Percentiles rank a stretch among this genome's conserved stretches.
Conservation (phyloP, 1,140 invertebrate genomes). For the Scaptomyza pallida region DNA sequence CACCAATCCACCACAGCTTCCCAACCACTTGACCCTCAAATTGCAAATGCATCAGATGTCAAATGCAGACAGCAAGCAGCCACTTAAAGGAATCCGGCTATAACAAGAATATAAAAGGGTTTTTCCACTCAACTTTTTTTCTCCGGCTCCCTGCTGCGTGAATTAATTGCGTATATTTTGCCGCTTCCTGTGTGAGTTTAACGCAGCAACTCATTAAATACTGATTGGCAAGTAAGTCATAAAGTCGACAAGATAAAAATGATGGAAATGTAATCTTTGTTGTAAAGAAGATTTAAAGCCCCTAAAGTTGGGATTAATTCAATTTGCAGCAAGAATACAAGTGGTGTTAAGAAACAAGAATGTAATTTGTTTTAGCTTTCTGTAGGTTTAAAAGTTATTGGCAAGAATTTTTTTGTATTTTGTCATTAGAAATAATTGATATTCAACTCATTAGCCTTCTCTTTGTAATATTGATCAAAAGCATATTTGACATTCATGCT, state of each 20-base stretch:
- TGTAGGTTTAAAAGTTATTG: too few relatives aligned
- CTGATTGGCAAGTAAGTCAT: constrained; percentile 46
- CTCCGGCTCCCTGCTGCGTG: constrained; percentile 1
- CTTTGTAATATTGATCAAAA: not conserved
- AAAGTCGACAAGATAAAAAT: constrained; percentile 24
- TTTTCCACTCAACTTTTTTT: not conserved
- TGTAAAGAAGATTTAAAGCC: not conserved
- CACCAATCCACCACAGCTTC: too few relatives aligned
- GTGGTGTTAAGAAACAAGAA: too few relatives aligned
- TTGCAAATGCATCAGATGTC: constrained; percentile 57
- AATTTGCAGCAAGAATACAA: too few relatives aligned
- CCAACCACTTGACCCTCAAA: constrained; percentile 8
- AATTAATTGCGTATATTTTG: constrained; percentile 42
- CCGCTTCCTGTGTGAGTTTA: constrained; percentile 5
- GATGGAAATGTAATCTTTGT: not conserved
- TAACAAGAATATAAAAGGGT: not conserved
- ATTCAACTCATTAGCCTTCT: too few relatives aligned
- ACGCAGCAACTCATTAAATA: constrained; percentile 36
- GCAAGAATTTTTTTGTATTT: too few relatives aligned
- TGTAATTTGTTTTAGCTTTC: too few relatives aligned
- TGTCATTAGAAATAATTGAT: too few relatives aligned
- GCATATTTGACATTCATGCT: not conserved
- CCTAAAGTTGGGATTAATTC: not conserved
- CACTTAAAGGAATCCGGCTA: constrained; percentile 19
- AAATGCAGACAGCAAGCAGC: constrained; percentile 40